Evolutionary conservation across 2,888 invertebrate species (phyloP), one percentile per base, ranked within the genome.

Genomic region (Drosophila phalerata): DNA sequence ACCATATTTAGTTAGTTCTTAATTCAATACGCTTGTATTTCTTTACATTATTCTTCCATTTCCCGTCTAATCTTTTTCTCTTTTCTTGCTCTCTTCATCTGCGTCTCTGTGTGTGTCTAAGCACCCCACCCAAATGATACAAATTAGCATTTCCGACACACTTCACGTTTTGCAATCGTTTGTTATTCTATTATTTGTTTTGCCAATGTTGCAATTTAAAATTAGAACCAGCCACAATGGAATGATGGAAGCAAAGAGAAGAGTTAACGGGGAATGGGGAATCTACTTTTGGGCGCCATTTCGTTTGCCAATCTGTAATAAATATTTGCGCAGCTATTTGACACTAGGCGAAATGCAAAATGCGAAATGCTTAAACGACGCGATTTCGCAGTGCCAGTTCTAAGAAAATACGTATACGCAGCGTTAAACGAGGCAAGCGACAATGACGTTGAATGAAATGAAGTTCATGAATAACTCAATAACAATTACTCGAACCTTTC

Each of bases 281-380:
- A n/a, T 51, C 48, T 40, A 37, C 32, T 42, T 73, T 74, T 67
- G 60, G 71, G 75, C 81, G 75, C 80, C 61, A 67, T 73, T 73
- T 49, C 73, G 43, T 40, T 61, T 47, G 60, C 37, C 60, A 70
- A 64, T 32, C 62, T 67, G 63, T 49, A 48, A 43, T 70, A 69
- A 81, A 81, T 81, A 81, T 85, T 81, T 81, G 72, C 79, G 25
- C 64, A 81, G 61, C 69, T 45, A 81, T 75, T 81, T 71, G 81
- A 79, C 76, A 85, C 79, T 69, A 55, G 65, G 43, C 58, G 47
- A 64, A 73, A 48, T 61, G 57, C 25, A 42, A 64, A 73, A 48
- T 61, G 57, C 25, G 34, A 58, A 63, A 43, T 53, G 57, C 32
- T 15, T 30, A 48, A 69, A 53, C 60, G 56, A 42, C 56, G 71